Conservation (phyloP, 2,113 vertebrate genomes). For the Athene noctua region DNA sequence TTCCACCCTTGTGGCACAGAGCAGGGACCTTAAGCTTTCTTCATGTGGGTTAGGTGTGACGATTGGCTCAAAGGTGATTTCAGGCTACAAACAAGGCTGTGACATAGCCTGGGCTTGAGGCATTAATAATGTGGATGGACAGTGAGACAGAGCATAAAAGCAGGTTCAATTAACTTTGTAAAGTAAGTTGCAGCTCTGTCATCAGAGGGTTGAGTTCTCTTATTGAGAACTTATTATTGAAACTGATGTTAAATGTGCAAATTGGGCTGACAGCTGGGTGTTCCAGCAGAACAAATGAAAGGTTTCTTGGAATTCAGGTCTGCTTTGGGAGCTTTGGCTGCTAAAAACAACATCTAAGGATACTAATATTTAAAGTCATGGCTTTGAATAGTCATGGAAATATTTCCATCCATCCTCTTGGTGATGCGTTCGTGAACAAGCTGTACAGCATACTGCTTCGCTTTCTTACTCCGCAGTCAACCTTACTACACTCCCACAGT, state of each 20-base stretch:
- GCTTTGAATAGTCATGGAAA: neutral
- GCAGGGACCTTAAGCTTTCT: neutral
- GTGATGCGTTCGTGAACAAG: neutral
- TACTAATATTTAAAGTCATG: neutral
- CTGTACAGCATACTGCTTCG: neutral
- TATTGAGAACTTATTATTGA: neutral
- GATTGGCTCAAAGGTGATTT: neutral
- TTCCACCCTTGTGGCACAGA: neutral
- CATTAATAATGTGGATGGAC: conserved; percentile 12
- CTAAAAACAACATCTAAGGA: conserved; percentile 1
- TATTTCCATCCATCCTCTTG: neutral
- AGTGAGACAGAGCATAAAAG: conserved; percentile 20
- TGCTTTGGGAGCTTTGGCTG: neutral
- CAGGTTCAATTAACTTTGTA: conserved; percentile 18
- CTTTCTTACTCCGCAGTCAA: neutral
- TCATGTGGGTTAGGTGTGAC: neutral
- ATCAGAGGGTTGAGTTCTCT: conserved; percentile 25
- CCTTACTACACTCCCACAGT: neutral
- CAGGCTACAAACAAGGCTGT: neutral
- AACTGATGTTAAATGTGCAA: conserved; percentile 16
- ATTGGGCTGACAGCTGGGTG: neutral
- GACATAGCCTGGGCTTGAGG: neutral
- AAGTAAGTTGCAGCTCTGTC: conserved; percentile 34
- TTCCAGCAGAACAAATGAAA: neutral
- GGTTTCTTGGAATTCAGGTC: conserved; percentile 33